These are phyloP conservation scores for Rhagoletis zephyria DNA, from an alignment of 1,140 invertebrate genomes.

Conservation along the genomic window DNA sequence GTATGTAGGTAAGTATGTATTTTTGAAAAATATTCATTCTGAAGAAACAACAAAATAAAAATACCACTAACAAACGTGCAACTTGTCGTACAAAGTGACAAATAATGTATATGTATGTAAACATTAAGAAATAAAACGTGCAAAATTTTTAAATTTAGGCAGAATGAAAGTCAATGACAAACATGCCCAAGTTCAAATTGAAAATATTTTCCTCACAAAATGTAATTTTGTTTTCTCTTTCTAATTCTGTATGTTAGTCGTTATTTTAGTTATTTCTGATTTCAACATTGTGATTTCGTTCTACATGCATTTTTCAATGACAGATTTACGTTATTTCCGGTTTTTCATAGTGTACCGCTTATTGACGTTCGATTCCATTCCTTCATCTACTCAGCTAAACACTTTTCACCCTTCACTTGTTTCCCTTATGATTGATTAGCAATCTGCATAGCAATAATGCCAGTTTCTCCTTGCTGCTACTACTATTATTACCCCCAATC, in stretches of 20 bases:
- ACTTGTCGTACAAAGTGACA: not conserved
- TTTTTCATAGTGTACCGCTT: not conserved
- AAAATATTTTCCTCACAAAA: conserved; percentile 27
- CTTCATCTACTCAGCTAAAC: not conserved
- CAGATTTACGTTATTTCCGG: not conserved
- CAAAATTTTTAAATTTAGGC: not conserved
- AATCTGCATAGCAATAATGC: not conserved
- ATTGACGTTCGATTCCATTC: not conserved
- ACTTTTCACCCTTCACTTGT: not conserved
- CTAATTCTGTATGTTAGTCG: not conserved
- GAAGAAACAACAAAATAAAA: not conserved
- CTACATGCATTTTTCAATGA: not conserved
- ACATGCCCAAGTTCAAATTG: not conserved
- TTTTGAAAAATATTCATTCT: too few species aligned
- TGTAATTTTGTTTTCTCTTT: conserved; percentile 18
- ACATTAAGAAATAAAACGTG: conserved; percentile 3
- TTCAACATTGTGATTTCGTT: not conserved
- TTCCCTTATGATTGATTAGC: not conserved
- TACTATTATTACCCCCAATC: not conserved
- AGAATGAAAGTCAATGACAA: not conserved
- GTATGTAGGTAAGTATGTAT: too few species aligned
- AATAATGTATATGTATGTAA: not conserved
- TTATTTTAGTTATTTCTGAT: not conserved
- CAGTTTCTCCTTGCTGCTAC: not conserved
- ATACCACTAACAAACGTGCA: not conserved